Evolutionary conservation across 2,797 vertebrate species (phyloP), one percentile per base, ranked within the genome.

Genomic region (Crenuchus spilurus): DNA sequence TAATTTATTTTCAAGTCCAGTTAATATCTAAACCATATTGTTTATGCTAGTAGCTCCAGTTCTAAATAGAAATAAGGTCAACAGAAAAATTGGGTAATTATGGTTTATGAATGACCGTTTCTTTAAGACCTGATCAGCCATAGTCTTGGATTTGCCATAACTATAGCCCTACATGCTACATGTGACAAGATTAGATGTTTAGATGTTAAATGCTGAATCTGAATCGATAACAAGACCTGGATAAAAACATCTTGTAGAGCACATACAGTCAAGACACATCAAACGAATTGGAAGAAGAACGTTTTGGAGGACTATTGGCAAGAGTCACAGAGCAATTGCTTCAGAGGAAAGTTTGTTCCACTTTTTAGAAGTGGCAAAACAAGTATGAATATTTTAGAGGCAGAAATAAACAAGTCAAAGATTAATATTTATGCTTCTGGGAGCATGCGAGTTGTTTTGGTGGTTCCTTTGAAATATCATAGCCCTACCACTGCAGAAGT

Each of bases 341-440:
- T 87, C 79, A 64, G 74, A 78, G 77, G 72, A 85, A 88, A 89
- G 82, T 88, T 89, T 87, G 85, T 85, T 87, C 84, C 82, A 87
- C 80, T 89, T 91, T 86, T 78, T 76, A 10, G 83, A 89, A 89
- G 80, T 84, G 81, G 73, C 88, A 87, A 85, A 92, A 91, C 87
- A 90, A 87, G 82, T 83, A 89, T 91, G 80, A 90, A 92, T 91
- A 92, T 92, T 92, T 92, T 75, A 92, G 70, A 78, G 72, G 72
- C 64, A 85, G 87, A 87, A 87, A 89, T 89, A 91, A 91, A 91
- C 87, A 91, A 90, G 86, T 87, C 80, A 87, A 84, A 83, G 82
- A 91, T 90, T 83, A 90, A 91, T 90, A 92, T 93, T 91, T 86
- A 92, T 89, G 85, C 62, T 85, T 84, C 88, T 87, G 72, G 78